Evolutionary conservation across 1,140 invertebrate species (phyloP), one percentile per base, ranked within the genome.

Genomic region (Papilio xuthus): DNA sequence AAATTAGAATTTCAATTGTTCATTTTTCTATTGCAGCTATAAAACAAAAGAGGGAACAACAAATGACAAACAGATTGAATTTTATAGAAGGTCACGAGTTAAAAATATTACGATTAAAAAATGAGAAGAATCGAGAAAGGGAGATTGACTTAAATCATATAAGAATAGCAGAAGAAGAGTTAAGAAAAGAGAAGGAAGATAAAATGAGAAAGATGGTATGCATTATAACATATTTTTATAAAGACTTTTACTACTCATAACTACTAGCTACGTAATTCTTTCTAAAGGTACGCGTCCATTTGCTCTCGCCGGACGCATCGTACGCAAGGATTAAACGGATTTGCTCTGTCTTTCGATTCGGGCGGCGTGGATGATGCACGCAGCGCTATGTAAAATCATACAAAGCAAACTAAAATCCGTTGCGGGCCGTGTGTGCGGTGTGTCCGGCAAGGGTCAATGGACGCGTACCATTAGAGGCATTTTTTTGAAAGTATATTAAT

Each of bases 11-110:
- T 20, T 53, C 50, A 9, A 53, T 53, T 53, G 50, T 53, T 18
- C 18, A 53, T 74, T 63, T 32, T 60, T 74, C 12, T 42, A 56
- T 86, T 85, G 71, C 79, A 93, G 91, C 83, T 69, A 85, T 92
- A 1, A 90, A 85, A 84, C 87, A 84, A 56, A 93, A 92, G 78
- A 92, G 89, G 73, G 85, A 89, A 9, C 88, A 91, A 50, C 90
- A 92, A 81, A 76, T 82, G 41, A 81, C 28, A 41, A 92, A 92
- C 70, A 90, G 81, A 79, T 82, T 56, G 0, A 93, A 92, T 78
- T 93, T 82, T 67, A 86, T 90, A 82, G 86, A 92, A 79, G 90
- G 87, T 0, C 85, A 89, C 47, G 80, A 90, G 44, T 81, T 85
- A 44, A 92, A 91, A 74, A 10, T 88, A n/a, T 71, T 73, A 2